Base-by-base conservation (phyloP, 2,797 vertebrate species). In the Mustela erminea region DNA sequence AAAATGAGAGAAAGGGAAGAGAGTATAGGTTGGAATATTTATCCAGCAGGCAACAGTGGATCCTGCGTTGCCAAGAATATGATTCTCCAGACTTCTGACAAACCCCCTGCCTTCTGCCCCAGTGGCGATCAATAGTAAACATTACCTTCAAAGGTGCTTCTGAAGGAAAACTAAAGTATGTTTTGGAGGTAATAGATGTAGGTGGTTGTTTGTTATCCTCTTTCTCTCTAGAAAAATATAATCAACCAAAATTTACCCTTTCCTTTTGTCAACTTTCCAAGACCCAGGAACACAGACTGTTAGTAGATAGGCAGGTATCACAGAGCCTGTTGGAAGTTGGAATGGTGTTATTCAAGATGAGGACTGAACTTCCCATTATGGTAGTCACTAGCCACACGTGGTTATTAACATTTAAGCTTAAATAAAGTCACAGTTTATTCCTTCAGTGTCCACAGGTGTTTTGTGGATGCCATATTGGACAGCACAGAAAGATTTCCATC, bases 171-270 rank as follows among this genome's bases (percentile, higher is more conserved):
- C 23, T 41, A 87, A 54, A 12, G 20, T n/a, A 58, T 35, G 32
- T 27, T 74, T 93, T 90, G 32, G 38, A 88, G 60, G 82, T 23
- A 32, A 56, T 41, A 87, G 15, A 72, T 90, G 0, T 29, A 10
- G 14, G 49, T 23, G 41, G 5, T 43, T 94, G 38, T 43, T 84
- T 81, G n/a, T 8, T 46, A 56, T 54, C 35, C n/a, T 70, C 49
- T 58, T 83, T 83, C 60, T 64, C 93, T 87, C 80, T 77, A 58
- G 38, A 41, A 70, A 92, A 83, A 66, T 80, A n/a, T 72, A 87
- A 60, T 66, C 41, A 23, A 25, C 35, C 7, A 29, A 94, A 90
- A 86, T 74, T 38, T 20, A 75, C 49, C 75, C 4, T 49, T 49
- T 35, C 72, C 9, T 81, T 49, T 74, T 20, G 23, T 93, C n/a